Evolutionary conservation across 2,888 invertebrate genomes (phyloP).

Genomic region (Nycteola revayana): DNA sequence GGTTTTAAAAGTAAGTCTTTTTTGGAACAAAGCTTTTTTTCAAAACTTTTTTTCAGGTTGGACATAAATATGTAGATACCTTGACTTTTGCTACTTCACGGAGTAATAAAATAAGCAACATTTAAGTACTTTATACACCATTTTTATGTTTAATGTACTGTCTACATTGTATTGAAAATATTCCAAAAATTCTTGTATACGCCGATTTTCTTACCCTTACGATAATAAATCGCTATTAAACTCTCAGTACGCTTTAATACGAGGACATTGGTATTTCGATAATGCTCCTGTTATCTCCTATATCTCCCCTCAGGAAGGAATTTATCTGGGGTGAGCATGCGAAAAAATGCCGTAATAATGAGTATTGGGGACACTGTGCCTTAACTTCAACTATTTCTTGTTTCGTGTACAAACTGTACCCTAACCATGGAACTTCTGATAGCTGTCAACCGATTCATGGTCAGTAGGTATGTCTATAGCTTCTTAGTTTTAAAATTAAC

Average conservation of each 20-base stretch:
- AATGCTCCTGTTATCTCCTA: slow-evolving; percentile 74
- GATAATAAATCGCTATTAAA: slow-evolving; percentile 74
- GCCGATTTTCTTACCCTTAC: slow-evolving; percentile 31
- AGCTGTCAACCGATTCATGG: too few relatives aligned
- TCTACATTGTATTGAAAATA: slow-evolving; percentile 24
- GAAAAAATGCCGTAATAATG: slow-evolving; percentile 78
- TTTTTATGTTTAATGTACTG: too few relatives aligned
- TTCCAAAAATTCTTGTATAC: slow-evolving; percentile 26
- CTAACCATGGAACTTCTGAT: too few relatives aligned
- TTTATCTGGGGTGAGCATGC: slow-evolving; percentile 69
- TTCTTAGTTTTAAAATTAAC: too few relatives aligned
- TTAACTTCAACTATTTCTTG: slow-evolving; percentile 35
- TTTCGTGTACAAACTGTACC: background rate
- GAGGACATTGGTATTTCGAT: slow-evolving; percentile 78
- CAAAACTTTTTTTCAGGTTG: too few relatives aligned
- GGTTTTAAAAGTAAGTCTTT: too few relatives aligned
- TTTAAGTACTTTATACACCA: too few relatives aligned
- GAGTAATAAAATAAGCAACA: too few relatives aligned
- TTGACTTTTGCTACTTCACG: too few relatives aligned
- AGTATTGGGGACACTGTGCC: slow-evolving; percentile 58
- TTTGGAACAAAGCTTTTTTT: too few relatives aligned
- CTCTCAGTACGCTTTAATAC: slow-evolving; percentile 75
- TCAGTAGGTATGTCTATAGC: too few relatives aligned
- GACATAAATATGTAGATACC: too few relatives aligned
- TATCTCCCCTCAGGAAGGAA: slow-evolving; percentile 65